These are phyloP conservation scores for Coreius guichenoti DNA, from an alignment of 2,797 vertebrate species.

Conservation along the genomic window DNA sequence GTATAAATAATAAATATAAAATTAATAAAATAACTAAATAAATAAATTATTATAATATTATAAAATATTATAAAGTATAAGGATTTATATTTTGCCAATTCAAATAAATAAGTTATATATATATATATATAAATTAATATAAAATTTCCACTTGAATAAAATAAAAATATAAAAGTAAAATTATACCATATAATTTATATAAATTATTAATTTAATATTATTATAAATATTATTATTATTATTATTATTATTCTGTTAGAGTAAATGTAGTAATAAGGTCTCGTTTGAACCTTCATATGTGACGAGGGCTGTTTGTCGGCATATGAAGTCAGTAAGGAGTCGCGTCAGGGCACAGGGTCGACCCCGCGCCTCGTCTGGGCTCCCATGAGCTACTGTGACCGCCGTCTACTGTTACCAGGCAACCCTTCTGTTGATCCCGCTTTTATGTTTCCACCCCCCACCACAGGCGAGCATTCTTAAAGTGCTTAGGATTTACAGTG, in stretches of 20 bases:
- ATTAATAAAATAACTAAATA: neutral
- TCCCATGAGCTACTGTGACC: constrained; percentile 52
- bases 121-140: neutral
- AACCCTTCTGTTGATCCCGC: constrained; percentile 57
- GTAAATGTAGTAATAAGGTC: neutral
- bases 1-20: neutral
- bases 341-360: constrained; percentile 49
- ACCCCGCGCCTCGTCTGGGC: constrained; percentile 45
- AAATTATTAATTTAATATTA: neutral
- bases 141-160: neutral
- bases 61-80: neutral
- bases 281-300: neutral
- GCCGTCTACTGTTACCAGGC: constrained; percentile 56
- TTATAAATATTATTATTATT: neutral
- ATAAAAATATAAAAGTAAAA: neutral
- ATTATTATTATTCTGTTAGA: neutral
- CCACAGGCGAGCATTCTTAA: constrained; percentile 61
- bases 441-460: constrained; percentile 48
- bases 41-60: neutral
- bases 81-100: neutral
- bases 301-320: neutral
- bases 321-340: constrained; percentile 40
- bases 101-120: neutral
- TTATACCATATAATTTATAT: neutral
- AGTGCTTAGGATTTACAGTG: constrained; percentile 63